Conservation (phyloP, 2,888 invertebrate species). For the Lapara coniferarum region DNA sequence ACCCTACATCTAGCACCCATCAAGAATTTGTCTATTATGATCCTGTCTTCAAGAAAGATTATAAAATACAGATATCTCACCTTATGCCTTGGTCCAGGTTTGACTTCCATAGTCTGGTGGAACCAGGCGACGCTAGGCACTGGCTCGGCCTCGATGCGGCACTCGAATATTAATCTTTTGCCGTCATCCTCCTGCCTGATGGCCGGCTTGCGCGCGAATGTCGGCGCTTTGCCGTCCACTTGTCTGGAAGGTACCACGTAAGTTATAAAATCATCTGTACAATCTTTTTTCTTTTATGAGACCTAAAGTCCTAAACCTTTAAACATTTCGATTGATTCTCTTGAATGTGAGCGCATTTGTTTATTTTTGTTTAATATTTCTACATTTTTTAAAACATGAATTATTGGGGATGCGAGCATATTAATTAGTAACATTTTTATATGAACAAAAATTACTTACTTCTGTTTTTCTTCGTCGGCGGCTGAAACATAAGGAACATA, state of each 20-base stretch:
- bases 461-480: constrained; percentile 97
- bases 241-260: constrained; percentile 85
- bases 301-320: no score
- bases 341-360: no score
- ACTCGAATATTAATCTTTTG: constrained; percentile 96
- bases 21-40: no score
- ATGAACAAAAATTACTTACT: constrained; percentile 86
- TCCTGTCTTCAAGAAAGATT: not conserved
- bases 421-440: not conserved
- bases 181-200: constrained; percentile 99
- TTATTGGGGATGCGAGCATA: no score
- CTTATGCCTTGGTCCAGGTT: constrained; percentile 93
- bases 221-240: constrained; percentile 98
- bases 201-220: constrained; percentile 98
- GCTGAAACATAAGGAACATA: constrained; percentile 87
- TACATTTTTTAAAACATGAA: no score
- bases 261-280: no score
- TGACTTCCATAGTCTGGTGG: constrained; percentile 92
- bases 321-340: no score
- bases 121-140: constrained; percentile 95
- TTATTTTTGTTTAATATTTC: no score
- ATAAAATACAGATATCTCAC: constrained; percentile 69
- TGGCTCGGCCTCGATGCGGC: constrained; percentile 96
- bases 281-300: no score
- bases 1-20: no score